Evolutionary conservation across 2,113 vertebrate genomes (phyloP).

Genomic region (Mesocricetus auratus): DNA sequence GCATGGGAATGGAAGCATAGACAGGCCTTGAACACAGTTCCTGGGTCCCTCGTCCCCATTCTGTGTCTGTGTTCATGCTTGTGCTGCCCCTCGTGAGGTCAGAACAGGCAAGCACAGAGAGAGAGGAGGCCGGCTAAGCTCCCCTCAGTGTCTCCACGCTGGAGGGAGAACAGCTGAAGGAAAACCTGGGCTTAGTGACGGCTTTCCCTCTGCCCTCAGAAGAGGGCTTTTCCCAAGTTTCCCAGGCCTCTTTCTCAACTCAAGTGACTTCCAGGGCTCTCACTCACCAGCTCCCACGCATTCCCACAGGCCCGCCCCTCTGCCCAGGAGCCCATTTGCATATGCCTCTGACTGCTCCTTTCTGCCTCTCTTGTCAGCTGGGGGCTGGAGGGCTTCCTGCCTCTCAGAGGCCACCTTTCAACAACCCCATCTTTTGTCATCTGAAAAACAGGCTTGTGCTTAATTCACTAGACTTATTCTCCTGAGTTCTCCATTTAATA

Average conservation of each 20-base stretch:
- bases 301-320: neutral
- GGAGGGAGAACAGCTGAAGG: neutral
- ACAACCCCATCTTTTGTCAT: neutral
- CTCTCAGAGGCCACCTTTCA: slow-evolving; percentile 6
- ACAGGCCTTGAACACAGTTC: neutral
- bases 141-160: no score
- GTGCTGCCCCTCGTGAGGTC: neutral
- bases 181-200: neutral
- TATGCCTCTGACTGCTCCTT: slow-evolving; percentile 56
- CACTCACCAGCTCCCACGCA: neutral
- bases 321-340: slow-evolving; percentile 19
- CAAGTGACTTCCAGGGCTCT: neutral
- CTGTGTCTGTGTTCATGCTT: neutral
- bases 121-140: no score
- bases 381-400: slow-evolving; percentile 68
- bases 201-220: no score
- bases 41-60: neutral
- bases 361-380: slow-evolving; percentile 65
- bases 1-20: neutral
- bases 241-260: neutral
- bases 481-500: neutral
- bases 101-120: neutral
- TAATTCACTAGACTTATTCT: neutral
- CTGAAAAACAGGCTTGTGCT: neutral
- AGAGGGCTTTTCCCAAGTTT: neutral